Base-by-base conservation (phyloP, 2,113 vertebrate genomes). In the Mormoops blainvillei region DNA sequence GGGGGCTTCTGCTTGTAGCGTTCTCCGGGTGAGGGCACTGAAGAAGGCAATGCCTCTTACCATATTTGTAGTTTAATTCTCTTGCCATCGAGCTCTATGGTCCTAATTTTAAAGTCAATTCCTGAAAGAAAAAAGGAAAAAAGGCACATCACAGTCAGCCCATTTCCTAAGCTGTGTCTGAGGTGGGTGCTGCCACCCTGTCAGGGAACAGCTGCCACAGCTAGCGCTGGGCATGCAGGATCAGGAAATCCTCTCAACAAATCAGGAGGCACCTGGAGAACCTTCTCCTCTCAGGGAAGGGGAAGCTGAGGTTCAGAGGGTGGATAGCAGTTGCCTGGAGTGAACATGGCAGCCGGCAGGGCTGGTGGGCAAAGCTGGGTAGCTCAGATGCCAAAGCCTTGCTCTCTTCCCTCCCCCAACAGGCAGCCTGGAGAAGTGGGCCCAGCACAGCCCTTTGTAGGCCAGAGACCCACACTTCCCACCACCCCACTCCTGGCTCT, bases 1-100 rank as follows among this genome's bases (percentile, higher is more conserved):
- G 36, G 3, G 52, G 52, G 31, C 68, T 43, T 41, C 56, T 26
- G n/a, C 76, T 50, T 4, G 1, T 77, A 70, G 82, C 4, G 0
- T 24, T 24, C 1, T 0, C n/a, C 3, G 5, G 36, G 7, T 0
- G 1, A 19, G 65, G 73, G 19, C 36, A 19, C 22, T 7, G 15
- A 43, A 6, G 3, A 6, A 15, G 19, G 22, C 18, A 0, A 4
- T 1, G 3, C 19, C 22, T 92, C 99, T 98, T 97, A 99, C 99
- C 99, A 99, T 98, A 99, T 99, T 98, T 99, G 99, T 70, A 99
- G 98, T 80, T 99, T 99, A 88, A 99, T 99, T 93, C 99, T 99
- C 98, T 99, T 99, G 81, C 99, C 99, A 84, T 99, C 99, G 0
- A 99, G 99, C 95, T 99, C 99, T 98, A 99, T 99, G 4, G 99